Evolutionary conservation across 2,113 vertebrate genomes (phyloP), one percentile per base, ranked within the genome.

Genomic region (Xyliphius kryptos): DNA sequence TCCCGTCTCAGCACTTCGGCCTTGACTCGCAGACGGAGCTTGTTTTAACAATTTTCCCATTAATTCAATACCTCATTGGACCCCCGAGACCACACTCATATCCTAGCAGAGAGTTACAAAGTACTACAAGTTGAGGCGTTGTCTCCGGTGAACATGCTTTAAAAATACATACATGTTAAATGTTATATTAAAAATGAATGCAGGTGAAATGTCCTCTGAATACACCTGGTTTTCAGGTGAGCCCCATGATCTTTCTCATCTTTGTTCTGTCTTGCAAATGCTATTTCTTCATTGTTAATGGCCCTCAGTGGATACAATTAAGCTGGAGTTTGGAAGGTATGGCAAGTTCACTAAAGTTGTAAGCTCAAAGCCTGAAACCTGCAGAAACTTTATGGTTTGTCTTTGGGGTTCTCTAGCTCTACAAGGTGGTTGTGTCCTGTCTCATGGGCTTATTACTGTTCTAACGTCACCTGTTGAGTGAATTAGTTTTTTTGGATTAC

Each of bases 231-330:
- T 50, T 55, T 54, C 38, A 50, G 61, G 61, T 64, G 48, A 63
- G 64, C n/a, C 61, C 6, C 53, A 59, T n/a, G 5, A n/a, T 26
- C 32, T 44, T 61, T 51, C 52, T 64, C 51, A 13, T 9, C 26
- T 63, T 50, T 56, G 56, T 74, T 52, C 69, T 47, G 67, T 74
- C 41, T 21, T 70, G 59, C 61, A 55, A 55, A 17, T 61, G 61
- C 41, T 10, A 19, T 50, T 71, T 70, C 56, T 68, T 36, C 44
- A 53, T 56, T 47, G 52, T 56, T 79, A 74, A 79, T 61, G n/a
- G 63, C 68, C 56, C 72, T 77, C 69, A 1, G 20, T 63, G 74
- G 74, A 76, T 71, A 74, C 56, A 68, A 78, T 78, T 79, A 79
- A 63, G 60, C 67, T 55, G 59, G 21, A 74, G 41, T 15, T 9